Percentiles rank a stretch among this genome's conserved stretches.
These are phyloP conservation scores for Tipula confusa DNA, from an alignment of 2,888 invertebrate species.

Conservation along the genomic window DNA sequence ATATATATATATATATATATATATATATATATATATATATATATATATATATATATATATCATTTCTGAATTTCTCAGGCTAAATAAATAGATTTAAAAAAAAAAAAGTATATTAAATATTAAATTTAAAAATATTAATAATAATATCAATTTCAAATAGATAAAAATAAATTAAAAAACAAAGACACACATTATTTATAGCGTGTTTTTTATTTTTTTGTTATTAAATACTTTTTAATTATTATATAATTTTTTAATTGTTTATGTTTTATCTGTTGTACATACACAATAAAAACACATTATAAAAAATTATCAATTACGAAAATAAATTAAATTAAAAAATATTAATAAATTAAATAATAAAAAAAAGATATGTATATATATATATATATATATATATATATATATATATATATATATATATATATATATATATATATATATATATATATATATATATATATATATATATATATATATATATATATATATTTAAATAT, in stretches of 20 bases:
- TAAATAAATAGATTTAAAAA: conserved; percentile 27
- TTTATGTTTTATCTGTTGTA: neutral
- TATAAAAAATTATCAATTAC: conserved; percentile 3
- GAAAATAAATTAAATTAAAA: neutral
- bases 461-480: too few species aligned
- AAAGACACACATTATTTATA: neutral
- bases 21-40: too few species aligned
- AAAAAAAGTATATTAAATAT: neutral
- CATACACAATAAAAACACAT: neutral
- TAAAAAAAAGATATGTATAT: conserved; percentile 7
- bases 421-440: too few species aligned
- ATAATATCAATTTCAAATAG: neutral
- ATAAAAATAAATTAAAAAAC: neutral
- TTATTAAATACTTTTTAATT: neutral
- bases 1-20: too few species aligned
- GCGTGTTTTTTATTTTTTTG: neutral
- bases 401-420: too few species aligned
- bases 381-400: too few species aligned
- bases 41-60: too few species aligned
- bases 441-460: too few species aligned
- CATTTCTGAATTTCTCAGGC: neutral
- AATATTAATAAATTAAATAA: neutral
- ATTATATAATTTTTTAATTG: neutral
- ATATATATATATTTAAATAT: too few species aligned
- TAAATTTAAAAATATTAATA: conserved; percentile 25